Evolutionary conservation across 2,888 invertebrate genomes (phyloP), one percentile per base, ranked within the genome.

Genomic region (Sphaerophoria taeniata): DNA sequence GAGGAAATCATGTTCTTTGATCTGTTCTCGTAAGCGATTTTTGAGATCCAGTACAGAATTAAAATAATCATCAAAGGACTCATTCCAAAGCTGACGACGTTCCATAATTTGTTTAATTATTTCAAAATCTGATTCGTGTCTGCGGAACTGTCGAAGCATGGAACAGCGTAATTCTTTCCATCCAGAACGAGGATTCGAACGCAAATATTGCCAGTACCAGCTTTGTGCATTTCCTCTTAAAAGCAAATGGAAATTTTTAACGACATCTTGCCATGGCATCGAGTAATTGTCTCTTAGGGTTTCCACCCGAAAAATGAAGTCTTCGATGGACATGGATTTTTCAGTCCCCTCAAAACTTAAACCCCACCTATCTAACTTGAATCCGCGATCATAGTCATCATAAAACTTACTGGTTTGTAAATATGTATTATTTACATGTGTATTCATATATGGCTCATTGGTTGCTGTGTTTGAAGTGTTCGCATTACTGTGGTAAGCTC

Each of bases 191-290:
- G 73, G 78, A 49, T 56, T 51, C 9, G n/a, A 24, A 11, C 65
- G 56, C 9, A 45, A 45, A 7, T 58, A 70, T 5, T 56, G 77
- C 77, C 77, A 78, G 47, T 56, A 78, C 77, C 71, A 78, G 4
- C 51, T 65, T 24, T 53, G 56, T 3, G 71, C 71, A 4, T 51
- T 78, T 3, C 63, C 77, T 0, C 11, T 1, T 14, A 77, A 16
- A 5, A 77, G 61, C 4, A 71, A 12, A 71, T 71, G 71, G 1
- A 69, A 61, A 45, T 78, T 73, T 6, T 24, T 43, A 0, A 73
- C 33, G 0, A 73, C 45, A 4, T 73, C 63, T 0, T 45, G 4
- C 73, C 73, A 63, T 6, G 34, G 16, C 31, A 43, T 53, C 3
- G 6, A 7, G 34, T 61, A 16, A 55, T 63, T 73, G 7, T 7